phyloP scores from a whole-genome alignment of 2,113 vertebrate genomes.

The Percina caprodes region DNA sequence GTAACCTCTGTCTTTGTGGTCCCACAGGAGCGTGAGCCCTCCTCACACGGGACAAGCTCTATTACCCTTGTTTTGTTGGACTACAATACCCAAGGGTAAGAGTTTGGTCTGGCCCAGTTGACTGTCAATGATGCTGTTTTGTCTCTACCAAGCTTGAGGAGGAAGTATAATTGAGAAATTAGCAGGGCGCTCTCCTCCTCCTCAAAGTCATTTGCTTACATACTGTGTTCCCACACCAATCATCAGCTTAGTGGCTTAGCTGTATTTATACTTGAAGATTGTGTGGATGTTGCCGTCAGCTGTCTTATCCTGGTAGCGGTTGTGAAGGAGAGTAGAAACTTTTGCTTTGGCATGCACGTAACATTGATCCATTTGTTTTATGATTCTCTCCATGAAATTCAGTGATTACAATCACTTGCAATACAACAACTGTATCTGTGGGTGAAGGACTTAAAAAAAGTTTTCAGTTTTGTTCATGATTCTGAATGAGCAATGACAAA shows the following conservation, averaged over 20 bases:
- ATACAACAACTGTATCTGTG: constrained; percentile 25
- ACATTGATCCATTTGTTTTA: constrained; percentile 78
- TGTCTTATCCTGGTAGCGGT: constrained; percentile 76
- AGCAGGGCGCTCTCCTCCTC: constrained; percentile 77
- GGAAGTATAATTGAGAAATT: constrained; percentile 86
- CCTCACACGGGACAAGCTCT: constrained; percentile 52
- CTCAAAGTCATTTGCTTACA: constrained; percentile 86
- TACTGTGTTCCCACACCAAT: constrained; percentile 85
- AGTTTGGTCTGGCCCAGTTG: constrained; percentile 70
- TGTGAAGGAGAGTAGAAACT: constrained; percentile 73
- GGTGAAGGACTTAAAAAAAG: constrained; percentile 50
- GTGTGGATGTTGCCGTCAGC: constrained; percentile 78
- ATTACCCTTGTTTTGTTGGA: constrained; percentile 72
- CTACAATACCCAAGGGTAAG: constrained; percentile 67
- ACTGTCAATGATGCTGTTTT: constrained; percentile 75
- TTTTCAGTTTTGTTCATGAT: constrained; percentile 50
- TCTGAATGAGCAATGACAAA: constrained; percentile 23
- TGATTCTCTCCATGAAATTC: constrained; percentile 64
- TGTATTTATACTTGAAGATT: constrained; percentile 87
- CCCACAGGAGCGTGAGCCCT: constrained; percentile 47
- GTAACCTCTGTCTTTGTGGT: constrained; percentile 56
- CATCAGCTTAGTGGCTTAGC: constrained; percentile 86
- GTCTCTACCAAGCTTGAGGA: constrained; percentile 73
- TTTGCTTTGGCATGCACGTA: constrained; percentile 68
- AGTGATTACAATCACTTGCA: constrained; percentile 71